Percentiles rank a stretch among this genome's conserved stretches.
phyloP scores from a whole-genome alignment of 2,888 invertebrate genomes.

The Timema podura region DNA sequence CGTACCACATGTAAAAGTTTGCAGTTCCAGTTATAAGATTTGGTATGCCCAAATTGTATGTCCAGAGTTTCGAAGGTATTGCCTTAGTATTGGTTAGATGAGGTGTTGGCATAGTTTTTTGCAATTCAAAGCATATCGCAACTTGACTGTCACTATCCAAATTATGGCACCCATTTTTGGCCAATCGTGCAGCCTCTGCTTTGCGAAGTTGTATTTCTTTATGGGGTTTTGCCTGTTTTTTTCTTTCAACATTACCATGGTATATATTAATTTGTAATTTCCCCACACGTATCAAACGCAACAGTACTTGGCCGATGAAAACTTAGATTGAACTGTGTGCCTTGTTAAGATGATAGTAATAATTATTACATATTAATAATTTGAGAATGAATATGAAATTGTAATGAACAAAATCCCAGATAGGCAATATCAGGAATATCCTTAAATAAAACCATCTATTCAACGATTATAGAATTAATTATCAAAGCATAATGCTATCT shows the following conservation, averaged over 20 bases:
- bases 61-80: neutral
- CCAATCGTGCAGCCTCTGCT: neutral
- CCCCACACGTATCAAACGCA: neutral
- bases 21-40: neutral
- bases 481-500: too few species aligned
- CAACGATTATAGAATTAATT: too few species aligned
- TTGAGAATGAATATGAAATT: too few species aligned
- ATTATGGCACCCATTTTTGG: neutral
- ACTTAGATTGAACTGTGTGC: neutral
- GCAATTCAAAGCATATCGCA: constrained; percentile 4
- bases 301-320: neutral
- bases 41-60: neutral
- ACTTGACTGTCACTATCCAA: neutral
- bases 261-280: neutral
- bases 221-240: neutral
- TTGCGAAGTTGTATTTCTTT: neutral
- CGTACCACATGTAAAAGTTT: constrained; percentile 33
- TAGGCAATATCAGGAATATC: too few species aligned
- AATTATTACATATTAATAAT: too few species aligned
- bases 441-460: too few species aligned
- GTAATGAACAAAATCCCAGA: too few species aligned
- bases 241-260: neutral
- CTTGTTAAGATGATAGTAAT: too few species aligned
- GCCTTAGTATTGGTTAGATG: neutral
- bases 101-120: neutral